A percentile compares a stretch with the other conserved stretches of the same genome.
phyloP scores from a whole-genome alignment of 2,888 invertebrate genomes.

The Cantharis nigra region DNA sequence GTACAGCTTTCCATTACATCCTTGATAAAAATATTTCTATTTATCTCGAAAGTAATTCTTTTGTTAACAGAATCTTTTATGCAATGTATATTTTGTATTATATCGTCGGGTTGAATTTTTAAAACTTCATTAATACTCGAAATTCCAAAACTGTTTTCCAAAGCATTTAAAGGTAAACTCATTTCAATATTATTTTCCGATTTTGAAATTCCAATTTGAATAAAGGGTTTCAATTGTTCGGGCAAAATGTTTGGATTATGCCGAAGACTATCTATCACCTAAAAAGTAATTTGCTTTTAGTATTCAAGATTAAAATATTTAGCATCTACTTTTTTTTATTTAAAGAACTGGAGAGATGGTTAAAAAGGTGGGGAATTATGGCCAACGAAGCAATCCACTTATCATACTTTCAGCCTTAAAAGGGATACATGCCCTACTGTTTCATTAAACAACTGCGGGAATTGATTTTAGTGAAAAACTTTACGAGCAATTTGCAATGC shows the following conservation, averaged over 20 bases:
- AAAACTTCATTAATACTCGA: constrained; percentile 50
- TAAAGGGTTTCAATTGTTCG: constrained; percentile 45
- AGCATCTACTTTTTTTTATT: background rate
- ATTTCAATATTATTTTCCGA: constrained; percentile 46
- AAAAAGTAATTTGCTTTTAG: constrained; percentile 24
- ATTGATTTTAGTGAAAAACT: too few relatives aligned
- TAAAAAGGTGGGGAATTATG: too few relatives aligned
- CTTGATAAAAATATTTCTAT: constrained; percentile 55
- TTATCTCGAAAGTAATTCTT: constrained; percentile 53
- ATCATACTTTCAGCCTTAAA: too few relatives aligned
- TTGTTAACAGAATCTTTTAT: constrained; percentile 47
- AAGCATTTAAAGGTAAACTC: constrained; percentile 45
- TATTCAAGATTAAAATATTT: background rate
- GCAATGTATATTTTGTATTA: constrained; percentile 50
- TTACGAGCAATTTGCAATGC: too few relatives aligned
- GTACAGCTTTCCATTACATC: constrained; percentile 54
- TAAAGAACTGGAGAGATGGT: too few relatives aligned
- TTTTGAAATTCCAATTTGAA: constrained; percentile 37
- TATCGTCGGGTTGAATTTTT: constrained; percentile 54
- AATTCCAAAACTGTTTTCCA: constrained; percentile 51
- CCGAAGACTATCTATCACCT: constrained; percentile 48
- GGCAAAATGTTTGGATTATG: constrained; percentile 37
- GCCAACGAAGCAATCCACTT: too few relatives aligned
- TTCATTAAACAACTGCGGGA: too few relatives aligned
- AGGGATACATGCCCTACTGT: too few relatives aligned